These are phyloP conservation scores for Ethmia dodecea DNA, from an alignment of 2,888 invertebrate genomes.

Conservation along the genomic window DNA sequence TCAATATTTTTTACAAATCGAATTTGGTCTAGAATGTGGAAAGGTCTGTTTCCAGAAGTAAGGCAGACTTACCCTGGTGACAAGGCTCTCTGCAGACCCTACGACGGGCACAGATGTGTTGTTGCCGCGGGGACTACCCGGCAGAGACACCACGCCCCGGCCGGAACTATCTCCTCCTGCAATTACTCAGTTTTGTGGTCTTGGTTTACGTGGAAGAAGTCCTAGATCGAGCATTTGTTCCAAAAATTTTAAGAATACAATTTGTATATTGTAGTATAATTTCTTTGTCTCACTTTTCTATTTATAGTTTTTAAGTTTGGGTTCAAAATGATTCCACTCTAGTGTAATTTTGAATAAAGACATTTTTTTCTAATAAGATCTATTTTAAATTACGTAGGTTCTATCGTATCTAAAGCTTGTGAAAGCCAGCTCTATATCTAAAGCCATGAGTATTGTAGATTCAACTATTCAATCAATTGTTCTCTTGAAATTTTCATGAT, in stretches of 20 bases:
- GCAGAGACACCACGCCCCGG: slow-evolving; percentile 65
- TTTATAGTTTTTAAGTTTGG: too few relatives aligned
- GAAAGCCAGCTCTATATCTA: slow-evolving; percentile 21
- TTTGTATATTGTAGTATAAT: too few relatives aligned
- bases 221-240: too few relatives aligned
- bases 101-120: slow-evolving; percentile 85
- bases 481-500: slow-evolving; percentile 22
- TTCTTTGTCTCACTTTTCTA: too few relatives aligned
- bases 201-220: background rate
- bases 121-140: slow-evolving; percentile 61
- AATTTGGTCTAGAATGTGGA: too few relatives aligned
- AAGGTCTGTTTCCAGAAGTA: too few relatives aligned
- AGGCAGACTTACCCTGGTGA: slow-evolving; percentile 89
- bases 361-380: too few relatives aligned
- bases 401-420: slow-evolving; percentile 17
- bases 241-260: too few relatives aligned
- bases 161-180: slow-evolving; percentile 60
- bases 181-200: slow-evolving; percentile 13
- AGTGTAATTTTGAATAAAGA: too few relatives aligned
- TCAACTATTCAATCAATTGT: slow-evolving; percentile 15
- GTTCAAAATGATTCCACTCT: too few relatives aligned
- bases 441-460: slow-evolving; percentile 20
- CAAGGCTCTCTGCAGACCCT: slow-evolving; percentile 96
- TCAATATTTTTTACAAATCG: too few relatives aligned
- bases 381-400: too few relatives aligned